Base-by-base conservation (phyloP, 2,888 invertebrate species). In the Cactoblastis cactorum region DNA sequence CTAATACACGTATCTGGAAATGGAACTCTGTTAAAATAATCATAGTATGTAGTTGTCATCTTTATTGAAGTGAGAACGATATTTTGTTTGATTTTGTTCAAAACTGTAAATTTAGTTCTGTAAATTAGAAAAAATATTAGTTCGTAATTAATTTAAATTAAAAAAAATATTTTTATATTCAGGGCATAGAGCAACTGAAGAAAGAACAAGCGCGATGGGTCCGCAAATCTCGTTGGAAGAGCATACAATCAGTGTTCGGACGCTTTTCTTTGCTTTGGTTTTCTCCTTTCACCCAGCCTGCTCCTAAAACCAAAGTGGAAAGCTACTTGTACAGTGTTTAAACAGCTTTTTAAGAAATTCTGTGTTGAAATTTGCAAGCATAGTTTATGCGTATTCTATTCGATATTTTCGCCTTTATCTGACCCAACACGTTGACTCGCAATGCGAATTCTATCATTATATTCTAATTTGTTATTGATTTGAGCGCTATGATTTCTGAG, bases 111-210 rank as follows among this genome's bases (percentile, higher is more conserved):
- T n/a, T n/a, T n/a, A n/a, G n/a, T n/a, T n/a, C n/a, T n/a, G n/a
- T n/a, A n/a, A n/a, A n/a, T n/a, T n/a, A n/a, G n/a, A n/a, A n/a
- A n/a, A n/a, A n/a, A n/a, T n/a, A n/a, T n/a, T n/a, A n/a, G n/a
- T n/a, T n/a, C n/a, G n/a, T 28, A 28, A 1, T 24, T 9, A 5
- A 22, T 6, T 8, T 1, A 28, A 2, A 9, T 1, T 28, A 9
- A 38, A 1, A 15, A 38, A 17, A 22, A 19, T 15, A 1, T 33
- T 45, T 15, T 12, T 45, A 15, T 52, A 84, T 77, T 41, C 83
- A 97, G 97, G 98, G 98, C 37, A 99, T 99, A 63, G 99, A 99
- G 77, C 97, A 97, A 84, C 82, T 99, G 69, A 98, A 98, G 85
- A 97, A 97, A 73, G 98, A 99, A 72, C 95, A 97, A 79, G 96